phyloP scores from a whole-genome alignment of 2,797 vertebrate species.

The Halcyon chelicuti region DNA sequence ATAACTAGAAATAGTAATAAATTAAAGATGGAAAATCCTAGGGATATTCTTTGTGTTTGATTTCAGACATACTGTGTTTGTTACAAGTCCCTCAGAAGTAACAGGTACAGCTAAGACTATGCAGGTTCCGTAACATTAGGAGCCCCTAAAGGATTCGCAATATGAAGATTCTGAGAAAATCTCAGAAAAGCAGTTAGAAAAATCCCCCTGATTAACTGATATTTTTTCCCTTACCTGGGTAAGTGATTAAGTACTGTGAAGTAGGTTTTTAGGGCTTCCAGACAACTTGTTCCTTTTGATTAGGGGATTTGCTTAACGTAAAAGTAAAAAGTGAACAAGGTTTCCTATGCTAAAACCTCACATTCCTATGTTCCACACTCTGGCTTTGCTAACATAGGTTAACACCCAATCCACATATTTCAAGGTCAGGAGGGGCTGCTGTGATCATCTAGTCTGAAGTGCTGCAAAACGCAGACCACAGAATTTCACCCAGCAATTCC shows the following conservation, averaged over 20 bases:
- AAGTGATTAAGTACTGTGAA: not conserved
- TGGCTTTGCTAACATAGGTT: not conserved
- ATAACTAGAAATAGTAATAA: not conserved
- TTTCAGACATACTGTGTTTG: not conserved
- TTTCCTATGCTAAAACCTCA: not conserved
- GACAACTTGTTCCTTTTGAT: not conserved
- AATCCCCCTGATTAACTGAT: not conserved
- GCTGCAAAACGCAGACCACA: slow-evolving; percentile 14
- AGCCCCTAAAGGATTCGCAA: not conserved
- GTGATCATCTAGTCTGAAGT: slow-evolving; percentile 12
- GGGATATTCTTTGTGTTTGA: not conserved
- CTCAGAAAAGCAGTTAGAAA: not conserved
- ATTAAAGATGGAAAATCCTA: not conserved
- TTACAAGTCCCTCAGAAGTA: not conserved
- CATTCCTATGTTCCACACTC: not conserved
- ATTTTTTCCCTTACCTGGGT: not conserved
- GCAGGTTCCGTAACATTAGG: not conserved
- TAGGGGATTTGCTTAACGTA: not conserved
- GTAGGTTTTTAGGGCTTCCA: not conserved
- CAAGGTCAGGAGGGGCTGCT: not conserved
- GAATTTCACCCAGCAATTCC: slow-evolving; percentile 48
- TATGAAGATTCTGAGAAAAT: not conserved
- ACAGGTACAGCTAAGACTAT: not conserved
- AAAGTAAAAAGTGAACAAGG: not conserved
- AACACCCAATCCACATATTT: slow-evolving; percentile 34